phyloP scores from a whole-genome alignment of 2,888 invertebrate genomes.

The Drosophila atripex region DNA sequence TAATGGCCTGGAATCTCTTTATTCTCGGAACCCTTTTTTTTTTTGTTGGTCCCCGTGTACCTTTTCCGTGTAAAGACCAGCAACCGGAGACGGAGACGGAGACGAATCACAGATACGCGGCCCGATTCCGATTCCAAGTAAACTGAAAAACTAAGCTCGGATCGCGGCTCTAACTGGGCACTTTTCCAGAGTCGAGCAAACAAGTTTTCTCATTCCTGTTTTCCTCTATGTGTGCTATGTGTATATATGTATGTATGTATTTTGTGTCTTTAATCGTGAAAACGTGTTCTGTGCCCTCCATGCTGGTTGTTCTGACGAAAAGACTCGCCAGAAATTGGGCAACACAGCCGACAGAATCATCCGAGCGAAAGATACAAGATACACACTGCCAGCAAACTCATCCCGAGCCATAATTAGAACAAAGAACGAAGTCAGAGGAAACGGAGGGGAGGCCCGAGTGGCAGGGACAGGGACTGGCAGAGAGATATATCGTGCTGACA shows the following conservation, averaged over 20 bases:
- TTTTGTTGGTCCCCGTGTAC: conserved; percentile 40
- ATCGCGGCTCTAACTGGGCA: conserved; percentile 11
- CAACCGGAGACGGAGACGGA: conserved; percentile 18
- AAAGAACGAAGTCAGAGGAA: conserved; percentile 43
- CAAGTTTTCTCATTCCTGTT: conserved; percentile 64
- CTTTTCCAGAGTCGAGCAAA: conserved; percentile 42
- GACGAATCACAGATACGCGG: conserved; percentile 39
- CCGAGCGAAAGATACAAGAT: conserved; percentile 35
- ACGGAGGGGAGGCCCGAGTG: background rate
- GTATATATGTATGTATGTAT: conserved; percentile 14
- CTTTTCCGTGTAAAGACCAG: conserved; percentile 58
- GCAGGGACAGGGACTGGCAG: background rate
- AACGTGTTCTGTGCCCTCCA: conserved; percentile 58
- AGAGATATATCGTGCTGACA: conserved; percentile 52
- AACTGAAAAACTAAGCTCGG: conserved; percentile 45
- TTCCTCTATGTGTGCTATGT: conserved; percentile 22
- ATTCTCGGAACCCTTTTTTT: conserved; percentile 69
- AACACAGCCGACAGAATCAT: conserved; percentile 40
- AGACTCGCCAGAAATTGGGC: conserved; percentile 47
- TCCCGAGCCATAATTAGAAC: conserved; percentile 60
- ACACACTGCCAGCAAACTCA: conserved; percentile 29
- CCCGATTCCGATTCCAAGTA: conserved; percentile 33
- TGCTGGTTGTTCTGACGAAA: conserved; percentile 47
- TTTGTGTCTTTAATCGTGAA: conserved; percentile 43
- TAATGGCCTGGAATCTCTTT: conserved; percentile 71